Evolutionary conservation across 2,888 invertebrate genomes (phyloP).

Genomic region (Auanema freiburgensis): DNA sequence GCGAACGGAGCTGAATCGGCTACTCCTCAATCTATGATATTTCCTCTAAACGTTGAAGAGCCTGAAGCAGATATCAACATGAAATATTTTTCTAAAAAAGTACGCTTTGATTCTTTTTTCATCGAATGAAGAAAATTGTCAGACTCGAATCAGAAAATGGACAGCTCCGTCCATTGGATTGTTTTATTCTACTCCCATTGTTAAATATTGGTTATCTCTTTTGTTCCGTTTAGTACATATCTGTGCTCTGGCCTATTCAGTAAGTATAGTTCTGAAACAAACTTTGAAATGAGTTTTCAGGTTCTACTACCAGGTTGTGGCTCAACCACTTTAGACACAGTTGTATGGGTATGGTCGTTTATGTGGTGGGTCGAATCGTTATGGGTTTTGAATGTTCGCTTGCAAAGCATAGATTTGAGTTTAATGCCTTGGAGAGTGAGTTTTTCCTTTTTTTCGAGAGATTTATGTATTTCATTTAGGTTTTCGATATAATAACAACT

Average conservation of each 20-base stretch:
- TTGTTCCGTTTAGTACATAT: conserved; percentile 59
- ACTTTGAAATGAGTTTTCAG: conserved; percentile 10
- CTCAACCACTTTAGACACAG: conserved; percentile 64
- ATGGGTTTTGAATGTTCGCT: conserved; percentile 42
- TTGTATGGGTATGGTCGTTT: conserved; percentile 64
- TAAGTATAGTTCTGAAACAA: conserved; percentile 14
- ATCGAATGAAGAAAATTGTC: not conserved
- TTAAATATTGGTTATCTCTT: conserved; percentile 67
- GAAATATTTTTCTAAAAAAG: not conserved
- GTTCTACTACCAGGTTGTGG: conserved; percentile 66
- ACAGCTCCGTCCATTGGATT: conserved; percentile 50
- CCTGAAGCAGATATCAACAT: conserved; percentile 8
- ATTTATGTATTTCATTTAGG: too few relatives aligned
- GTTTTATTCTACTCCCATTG: conserved; percentile 66
- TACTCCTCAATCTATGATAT: conserved; percentile 44
- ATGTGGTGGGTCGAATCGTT: conserved; percentile 54
- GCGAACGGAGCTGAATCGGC: conserved; percentile 25
- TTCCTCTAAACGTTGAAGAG: conserved; percentile 44
- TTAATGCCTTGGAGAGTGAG: conserved; percentile 43
- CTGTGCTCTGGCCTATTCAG: conserved; percentile 50
- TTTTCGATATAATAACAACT: conserved; percentile 44
- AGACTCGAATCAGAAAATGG: conserved; percentile 35
- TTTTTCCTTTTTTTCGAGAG: too few relatives aligned
- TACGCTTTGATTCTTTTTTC: not conserved
- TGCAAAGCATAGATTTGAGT: conserved; percentile 32